Percentiles rank a stretch among this genome's conserved stretches.
These are phyloP conservation scores for Mesembrinibis cayennensis DNA, from an alignment of 2,113 vertebrate genomes.

Conservation along the genomic window DNA sequence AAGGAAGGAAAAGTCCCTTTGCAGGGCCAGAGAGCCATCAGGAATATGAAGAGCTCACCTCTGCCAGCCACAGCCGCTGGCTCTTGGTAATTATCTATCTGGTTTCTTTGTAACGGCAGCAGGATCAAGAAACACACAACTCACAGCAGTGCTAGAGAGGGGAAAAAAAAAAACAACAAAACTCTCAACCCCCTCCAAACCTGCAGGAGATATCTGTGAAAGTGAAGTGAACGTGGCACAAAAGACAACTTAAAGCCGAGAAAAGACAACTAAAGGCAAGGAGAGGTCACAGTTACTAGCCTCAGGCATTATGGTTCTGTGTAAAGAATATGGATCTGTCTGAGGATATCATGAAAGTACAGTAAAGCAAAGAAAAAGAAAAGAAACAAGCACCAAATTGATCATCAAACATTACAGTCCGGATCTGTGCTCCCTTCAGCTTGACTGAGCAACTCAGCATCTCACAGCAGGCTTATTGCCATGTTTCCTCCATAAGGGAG, in stretches of 20 bases:
- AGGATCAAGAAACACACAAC: not conserved
- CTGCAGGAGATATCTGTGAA: not conserved
- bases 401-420: slow-evolving; percentile 12
- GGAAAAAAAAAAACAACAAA: not conserved
- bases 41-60: not conserved
- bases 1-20: not conserved
- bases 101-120: not conserved
- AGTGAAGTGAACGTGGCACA: not conserved
- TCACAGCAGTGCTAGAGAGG: not conserved
- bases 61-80: not conserved
- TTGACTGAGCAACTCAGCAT: not conserved
- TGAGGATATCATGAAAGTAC: not conserved
- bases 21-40: not conserved
- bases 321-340: slow-evolving; percentile 25
- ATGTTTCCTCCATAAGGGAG: not conserved
- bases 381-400: slow-evolving; percentile 8
- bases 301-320: slow-evolving; percentile 2
- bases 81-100: not conserved
- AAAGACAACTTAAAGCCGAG: not conserved
- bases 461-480: slow-evolving; percentile 31
- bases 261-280: slow-evolving; percentile 1
- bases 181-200: not conserved
- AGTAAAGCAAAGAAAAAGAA: slow-evolving; percentile 8
- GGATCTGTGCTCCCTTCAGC: not conserved
- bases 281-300: not conserved